These are phyloP conservation scores for Matsumyia berberina DNA, from an alignment of 2,888 invertebrate species.

Conservation along the genomic window DNA sequence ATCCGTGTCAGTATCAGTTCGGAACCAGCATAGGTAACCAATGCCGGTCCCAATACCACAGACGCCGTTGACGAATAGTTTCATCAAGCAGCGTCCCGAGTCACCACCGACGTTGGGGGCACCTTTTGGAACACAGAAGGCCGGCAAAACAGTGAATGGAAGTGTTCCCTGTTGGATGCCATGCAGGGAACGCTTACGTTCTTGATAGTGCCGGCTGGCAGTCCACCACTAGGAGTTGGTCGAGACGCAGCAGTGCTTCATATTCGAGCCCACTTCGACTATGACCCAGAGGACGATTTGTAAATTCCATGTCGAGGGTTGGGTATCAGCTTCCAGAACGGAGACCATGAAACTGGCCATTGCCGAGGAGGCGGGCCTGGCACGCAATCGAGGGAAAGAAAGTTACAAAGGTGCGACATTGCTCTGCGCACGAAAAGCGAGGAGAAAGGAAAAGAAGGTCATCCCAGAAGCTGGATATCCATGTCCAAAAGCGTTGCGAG, in stretches of 20 bases:
- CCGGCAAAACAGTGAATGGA: slow-evolving; percentile 98
- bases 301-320: slow-evolving; percentile 98
- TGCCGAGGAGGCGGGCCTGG: slow-evolving; percentile 89
- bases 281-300: slow-evolving; percentile 98
- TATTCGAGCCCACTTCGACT: slow-evolving; percentile 98
- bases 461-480: slow-evolving; percentile 93
- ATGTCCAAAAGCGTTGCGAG: too few species aligned
- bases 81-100: slow-evolving; percentile 77
- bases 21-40: slow-evolving; percentile 66
- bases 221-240: slow-evolving; percentile 85
- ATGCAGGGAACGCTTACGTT: slow-evolving; percentile 97
- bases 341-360: slow-evolving; percentile 94
- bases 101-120: slow-evolving; percentile 80
- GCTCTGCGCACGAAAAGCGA: slow-evolving; percentile 94
- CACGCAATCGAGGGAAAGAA: slow-evolving; percentile 88
- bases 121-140: slow-evolving; percentile 85
- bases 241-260: slow-evolving; percentile 88
- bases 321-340: slow-evolving; percentile 97
- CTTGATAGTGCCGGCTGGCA: slow-evolving; percentile 92
- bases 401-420: slow-evolving; percentile 89
- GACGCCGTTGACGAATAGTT: slow-evolving; percentile 66
- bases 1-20: slow-evolving; percentile 69
- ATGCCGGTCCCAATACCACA: slow-evolving; percentile 77
- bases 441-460: slow-evolving; percentile 95
- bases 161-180: slow-evolving; percentile 96